These are phyloP conservation scores for Phthorimaea operculella DNA, from an alignment of 1,140 invertebrate genomes.

Conservation along the genomic window DNA sequence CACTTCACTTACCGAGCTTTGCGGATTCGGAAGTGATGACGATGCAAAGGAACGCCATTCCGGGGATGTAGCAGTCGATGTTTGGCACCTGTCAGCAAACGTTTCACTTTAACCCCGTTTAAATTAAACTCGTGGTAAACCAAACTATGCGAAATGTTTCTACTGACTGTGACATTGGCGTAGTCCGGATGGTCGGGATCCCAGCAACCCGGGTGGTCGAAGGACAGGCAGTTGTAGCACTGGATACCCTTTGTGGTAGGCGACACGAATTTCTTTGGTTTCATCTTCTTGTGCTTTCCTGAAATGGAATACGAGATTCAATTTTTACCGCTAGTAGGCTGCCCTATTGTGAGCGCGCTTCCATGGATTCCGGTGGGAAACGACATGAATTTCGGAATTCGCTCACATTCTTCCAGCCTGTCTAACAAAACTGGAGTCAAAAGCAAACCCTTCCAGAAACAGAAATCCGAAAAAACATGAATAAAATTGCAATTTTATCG, in stretches of 20 bases:
- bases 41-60: conserved; percentile 56
- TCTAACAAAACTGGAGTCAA: no score
- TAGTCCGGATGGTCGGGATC: conserved; percentile 57
- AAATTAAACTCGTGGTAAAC: no score
- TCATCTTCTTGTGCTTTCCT: conserved; percentile 52
- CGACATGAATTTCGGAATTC: no score
- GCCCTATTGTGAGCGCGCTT: no score
- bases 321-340: not conserved
- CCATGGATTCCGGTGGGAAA: no score
- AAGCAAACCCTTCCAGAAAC: no score
- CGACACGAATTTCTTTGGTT: conserved; percentile 51
- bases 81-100: conserved; percentile 39
- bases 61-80: conserved; percentile 60
- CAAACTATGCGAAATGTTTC: no score
- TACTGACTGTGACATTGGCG: conserved; percentile 48
- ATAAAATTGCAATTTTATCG: no score
- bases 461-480: no score
- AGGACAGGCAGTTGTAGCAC: conserved; percentile 59
- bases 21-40: conserved; percentile 58
- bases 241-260: conserved; percentile 50
- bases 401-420: no score
- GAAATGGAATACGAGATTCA: conserved; percentile 5
- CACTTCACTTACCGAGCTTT: conserved; percentile 40
- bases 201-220: conserved; percentile 59
- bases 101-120: not conserved